Conservation (phyloP, 1,140 invertebrate species). For the Ditylenchus dipsaci region DNA sequence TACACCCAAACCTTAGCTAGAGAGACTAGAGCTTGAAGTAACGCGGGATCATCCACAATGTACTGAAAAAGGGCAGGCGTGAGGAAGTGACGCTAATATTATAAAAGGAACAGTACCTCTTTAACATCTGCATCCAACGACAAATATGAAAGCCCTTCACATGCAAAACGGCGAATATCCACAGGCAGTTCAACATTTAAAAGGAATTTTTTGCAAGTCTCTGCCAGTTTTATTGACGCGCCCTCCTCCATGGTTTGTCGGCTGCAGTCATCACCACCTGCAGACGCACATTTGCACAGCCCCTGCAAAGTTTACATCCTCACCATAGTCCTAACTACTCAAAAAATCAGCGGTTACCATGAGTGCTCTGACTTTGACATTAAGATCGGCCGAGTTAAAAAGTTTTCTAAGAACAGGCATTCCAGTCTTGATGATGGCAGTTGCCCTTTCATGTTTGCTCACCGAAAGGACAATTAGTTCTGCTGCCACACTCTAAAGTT, state of each 20-base stretch:
- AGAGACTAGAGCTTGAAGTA: constrained; percentile 79
- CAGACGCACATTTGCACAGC: constrained; percentile 90
- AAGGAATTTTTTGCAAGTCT: constrained; percentile 73
- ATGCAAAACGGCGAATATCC: constrained; percentile 64
- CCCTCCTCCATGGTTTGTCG: constrained; percentile 89
- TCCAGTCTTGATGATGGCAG: constrained; percentile 81
- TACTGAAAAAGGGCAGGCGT: constrained; percentile 62
- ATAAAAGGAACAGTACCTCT: constrained; percentile 62
- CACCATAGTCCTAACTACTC: not conserved
- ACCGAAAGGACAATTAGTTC: constrained; percentile 67
- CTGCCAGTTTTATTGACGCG: constrained; percentile 82
- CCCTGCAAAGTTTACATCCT: constrained; percentile 64
- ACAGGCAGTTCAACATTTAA: constrained; percentile 48
- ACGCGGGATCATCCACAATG: constrained; percentile 76
- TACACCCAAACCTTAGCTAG: constrained; percentile 67
- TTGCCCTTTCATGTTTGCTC: constrained; percentile 93
- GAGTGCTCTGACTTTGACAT: constrained; percentile 69
- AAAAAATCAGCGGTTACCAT: constrained; percentile 57
- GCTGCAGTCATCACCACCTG: constrained; percentile 89
- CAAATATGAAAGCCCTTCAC: constrained; percentile 92
- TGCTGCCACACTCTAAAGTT: constrained; percentile 43
- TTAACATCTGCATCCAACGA: constrained; percentile 97
- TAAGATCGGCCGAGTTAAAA: constrained; percentile 83
- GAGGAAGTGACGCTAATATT: no score
- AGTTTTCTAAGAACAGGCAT: constrained; percentile 87